Conservation (phyloP, 1,140 invertebrate species). For the Mercenaria mercenaria region DNA sequence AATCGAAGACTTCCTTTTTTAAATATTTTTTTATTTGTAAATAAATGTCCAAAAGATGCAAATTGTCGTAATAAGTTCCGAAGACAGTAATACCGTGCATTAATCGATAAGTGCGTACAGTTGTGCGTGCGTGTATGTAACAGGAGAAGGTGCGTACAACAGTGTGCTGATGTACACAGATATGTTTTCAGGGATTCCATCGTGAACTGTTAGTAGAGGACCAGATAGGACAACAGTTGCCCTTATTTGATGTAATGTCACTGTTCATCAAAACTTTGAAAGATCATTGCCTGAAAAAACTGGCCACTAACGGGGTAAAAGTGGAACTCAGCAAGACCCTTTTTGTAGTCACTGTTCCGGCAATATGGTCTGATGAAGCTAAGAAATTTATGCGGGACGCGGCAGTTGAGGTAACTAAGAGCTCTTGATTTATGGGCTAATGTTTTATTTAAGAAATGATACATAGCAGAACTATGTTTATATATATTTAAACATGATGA, state of each 20-base stretch:
- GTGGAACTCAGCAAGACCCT: neutral
- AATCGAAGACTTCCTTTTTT: too few species aligned
- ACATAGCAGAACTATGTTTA: too few species aligned
- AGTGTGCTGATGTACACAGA: neutral
- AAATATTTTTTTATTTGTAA: too few species aligned
- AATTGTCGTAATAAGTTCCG: too few species aligned
- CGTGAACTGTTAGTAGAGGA: conserved; percentile 6
- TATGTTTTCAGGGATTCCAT: neutral
- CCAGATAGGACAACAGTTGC: neutral
- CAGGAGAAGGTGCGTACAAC: too few species aligned
- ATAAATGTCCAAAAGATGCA: too few species aligned
- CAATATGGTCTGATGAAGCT: conserved; percentile 9
- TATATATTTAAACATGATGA: too few species aligned
- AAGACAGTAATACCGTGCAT: too few species aligned
- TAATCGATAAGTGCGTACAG: too few species aligned
- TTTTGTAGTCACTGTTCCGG: conserved; percentile 32
- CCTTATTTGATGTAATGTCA: conserved; percentile 37
- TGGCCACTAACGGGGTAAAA: neutral
- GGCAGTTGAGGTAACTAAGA: neutral
- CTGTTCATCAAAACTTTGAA: conserved; percentile 35
- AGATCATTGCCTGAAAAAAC: conserved; percentile 35
- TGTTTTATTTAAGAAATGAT: neutral
- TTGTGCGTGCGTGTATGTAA: too few species aligned
- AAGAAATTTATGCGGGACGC: conserved; percentile 48
- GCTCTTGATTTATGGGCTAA: neutral